Evolutionary conservation across 2,888 invertebrate species (phyloP), one percentile per base, ranked within the genome.

Genomic region (Acleris holmiana): DNA sequence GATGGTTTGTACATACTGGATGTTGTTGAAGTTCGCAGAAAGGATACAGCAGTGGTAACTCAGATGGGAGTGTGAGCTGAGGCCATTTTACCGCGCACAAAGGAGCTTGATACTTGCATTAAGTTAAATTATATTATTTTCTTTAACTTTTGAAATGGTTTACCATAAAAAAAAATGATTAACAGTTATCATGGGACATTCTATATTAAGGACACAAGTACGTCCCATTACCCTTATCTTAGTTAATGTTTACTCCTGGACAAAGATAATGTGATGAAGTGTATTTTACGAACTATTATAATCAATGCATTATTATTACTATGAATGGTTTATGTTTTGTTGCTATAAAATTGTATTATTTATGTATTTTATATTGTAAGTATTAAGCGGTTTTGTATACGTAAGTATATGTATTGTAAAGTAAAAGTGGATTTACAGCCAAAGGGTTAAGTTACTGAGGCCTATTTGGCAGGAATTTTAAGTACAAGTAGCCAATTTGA

Each of bases 331-430:
- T 68, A 74, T 76, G 69, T 79, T 80, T 77, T 68, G 74, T 76
- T 76, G 77, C 79, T 79, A 72, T 78, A 70, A 74, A 73, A 71
- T 78, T 79, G 78, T 84, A 82, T 84, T 79, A 83, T 85, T 86
- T 81, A 80, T 82, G 81, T 83, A 84, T 80, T 82, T 75, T 78
- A 80, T 78, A 80, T 79, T 76, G 73, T 84, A 83, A 83, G 80
- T 84, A 80, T 78, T 82, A 78, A 83, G 79, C 78, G 80, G 76
- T 79, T 80, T 79, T 76, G 76, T 73, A 66, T 68, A 70, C 68
- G 67, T 77, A 72, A 77, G 68, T 71, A 72, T 80, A 78, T 76
- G 78, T 73, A 74, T 75, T 69, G 76, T 80, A 76, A 79, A 76
- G 76, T 71, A 69, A 71, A 72, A 73, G 73, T 73, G 68, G 69